Conservation (phyloP, 2,888 invertebrate species). For the Parnassius orleans region DNA sequence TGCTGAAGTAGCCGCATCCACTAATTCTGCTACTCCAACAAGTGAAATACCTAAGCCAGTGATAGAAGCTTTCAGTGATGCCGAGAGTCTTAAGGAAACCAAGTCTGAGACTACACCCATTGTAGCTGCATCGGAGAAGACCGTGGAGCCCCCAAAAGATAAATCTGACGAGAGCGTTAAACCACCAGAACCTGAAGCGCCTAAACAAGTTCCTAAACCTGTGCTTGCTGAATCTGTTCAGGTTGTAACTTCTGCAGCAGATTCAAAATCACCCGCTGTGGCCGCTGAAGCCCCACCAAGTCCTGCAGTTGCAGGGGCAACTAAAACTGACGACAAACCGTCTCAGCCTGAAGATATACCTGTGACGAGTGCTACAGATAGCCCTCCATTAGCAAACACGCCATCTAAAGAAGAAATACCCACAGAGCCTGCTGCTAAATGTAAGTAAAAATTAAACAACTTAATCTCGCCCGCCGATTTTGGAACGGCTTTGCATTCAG, state of each 20-base stretch:
- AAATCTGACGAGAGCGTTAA: constrained; percentile 22
- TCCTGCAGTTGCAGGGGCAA: constrained; percentile 25
- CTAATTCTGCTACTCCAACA: constrained; percentile 6
- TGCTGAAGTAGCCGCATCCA: constrained; percentile 10
- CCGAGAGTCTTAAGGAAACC: constrained; percentile 22
- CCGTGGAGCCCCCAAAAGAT: background rate
- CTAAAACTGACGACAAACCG: constrained; percentile 29
- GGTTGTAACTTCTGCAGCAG: constrained; percentile 11
- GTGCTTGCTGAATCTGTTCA: background rate
- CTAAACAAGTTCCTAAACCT: constrained; percentile 19
- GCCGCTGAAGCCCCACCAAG: constrained; percentile 29
- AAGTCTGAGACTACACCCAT: constrained; percentile 36
- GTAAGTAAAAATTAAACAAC: constrained; percentile 55
- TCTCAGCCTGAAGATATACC: constrained; percentile 25
- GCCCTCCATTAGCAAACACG: constrained; percentile 67
- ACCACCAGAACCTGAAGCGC: constrained; percentile 6
- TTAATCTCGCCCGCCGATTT: constrained; percentile 36
- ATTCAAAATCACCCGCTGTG: constrained; percentile 2
- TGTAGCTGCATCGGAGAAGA: background rate
- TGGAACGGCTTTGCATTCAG: constrained; percentile 68
- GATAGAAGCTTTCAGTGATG: constrained; percentile 34
- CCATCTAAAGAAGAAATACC: constrained; percentile 65
- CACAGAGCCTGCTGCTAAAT: constrained; percentile 60
- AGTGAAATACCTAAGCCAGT: constrained; percentile 30
- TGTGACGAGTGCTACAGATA: constrained; percentile 46